Percentiles rank a stretch among this genome's conserved stretches.
Conservation (phyloP, 23 tunicate genomes). For the Aplidium turbinatum region DNA sequence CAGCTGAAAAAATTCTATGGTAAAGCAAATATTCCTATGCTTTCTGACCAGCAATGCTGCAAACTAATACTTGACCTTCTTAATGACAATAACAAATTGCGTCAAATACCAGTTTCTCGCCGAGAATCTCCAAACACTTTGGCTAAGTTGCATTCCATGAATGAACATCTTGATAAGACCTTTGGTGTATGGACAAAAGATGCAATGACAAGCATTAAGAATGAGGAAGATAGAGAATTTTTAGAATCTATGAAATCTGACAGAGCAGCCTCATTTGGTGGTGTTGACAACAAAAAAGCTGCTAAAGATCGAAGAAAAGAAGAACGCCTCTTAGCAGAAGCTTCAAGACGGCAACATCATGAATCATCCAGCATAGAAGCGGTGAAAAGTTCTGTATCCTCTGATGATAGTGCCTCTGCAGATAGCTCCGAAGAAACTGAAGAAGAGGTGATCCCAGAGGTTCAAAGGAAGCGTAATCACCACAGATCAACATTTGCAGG, state of each 20-base stretch:
- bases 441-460: not conserved
- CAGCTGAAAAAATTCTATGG: constrained; percentile 11
- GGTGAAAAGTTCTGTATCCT: not conserved
- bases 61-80: constrained; percentile 11
- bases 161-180: not conserved
- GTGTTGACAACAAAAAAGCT: not conserved
- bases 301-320: not conserved
- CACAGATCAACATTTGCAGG: not conserved
- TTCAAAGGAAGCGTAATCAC: not conserved
- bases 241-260: not conserved
- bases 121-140: constrained; percentile 4
- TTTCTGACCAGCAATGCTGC: not conserved
- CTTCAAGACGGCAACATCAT: not conserved
- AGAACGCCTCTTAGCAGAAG: not conserved
- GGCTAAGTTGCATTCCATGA: constrained; percentile 8
- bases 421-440: not conserved
- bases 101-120: constrained; percentile 9
- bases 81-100: constrained; percentile 14
- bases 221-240: not conserved
- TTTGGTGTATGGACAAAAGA: constrained; percentile 1
- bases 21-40: constrained; percentile 1
- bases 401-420: not conserved
- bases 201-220: not conserved
- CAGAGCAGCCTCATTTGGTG: no score
- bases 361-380: not conserved